Base-by-base conservation (phyloP, 2,113 vertebrate species). In the Etheostoma spectabile region DNA sequence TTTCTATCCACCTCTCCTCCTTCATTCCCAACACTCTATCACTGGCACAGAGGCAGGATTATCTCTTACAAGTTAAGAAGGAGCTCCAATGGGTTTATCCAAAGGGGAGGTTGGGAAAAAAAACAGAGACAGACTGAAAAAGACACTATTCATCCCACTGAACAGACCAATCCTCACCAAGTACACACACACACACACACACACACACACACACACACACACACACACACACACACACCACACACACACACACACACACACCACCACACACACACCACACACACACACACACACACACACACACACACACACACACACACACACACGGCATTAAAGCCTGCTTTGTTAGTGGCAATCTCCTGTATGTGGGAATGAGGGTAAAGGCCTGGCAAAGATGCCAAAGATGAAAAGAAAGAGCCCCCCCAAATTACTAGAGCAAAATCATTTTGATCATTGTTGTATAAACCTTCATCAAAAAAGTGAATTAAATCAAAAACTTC, bases 141-240 rank as follows among this genome's bases (percentile, higher is more conserved):
- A 88, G 72, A 81, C 74, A 75, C 87, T 74, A 86, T 91, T 90
- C 85, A 89, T 51, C 57, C 62, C 35, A 60, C 68, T 79, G 66
- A 84, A 74, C 70, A 82, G 59, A 33, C 59, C 38, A 4, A 84
- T 71, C 65, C 42, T 80, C 52, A 52, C 70, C 68, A 73, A 35
- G 27, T 46, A 65, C 66, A 53, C 33, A 42, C 27, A 67, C 46
- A 70, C 73, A 67, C 21, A 63, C 64, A 46, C 71, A 75, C 48
- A n/a, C 42, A 52, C 67, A 60, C 30, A 63, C 49, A 46, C n/a
- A 24, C 21, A 24, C 30, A 27, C 51, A 12, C 45, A 24, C 64
- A 57, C 33, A 30, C 30, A 30, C 30, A 30, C 30, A 30, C 30
- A 30, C 30, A 30, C 30, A 30, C 30, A 30, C 30, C 30, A 30